These are phyloP conservation scores for Cepaea nemoralis DNA, from an alignment of 1,140 invertebrate genomes.

Conservation along the genomic window DNA sequence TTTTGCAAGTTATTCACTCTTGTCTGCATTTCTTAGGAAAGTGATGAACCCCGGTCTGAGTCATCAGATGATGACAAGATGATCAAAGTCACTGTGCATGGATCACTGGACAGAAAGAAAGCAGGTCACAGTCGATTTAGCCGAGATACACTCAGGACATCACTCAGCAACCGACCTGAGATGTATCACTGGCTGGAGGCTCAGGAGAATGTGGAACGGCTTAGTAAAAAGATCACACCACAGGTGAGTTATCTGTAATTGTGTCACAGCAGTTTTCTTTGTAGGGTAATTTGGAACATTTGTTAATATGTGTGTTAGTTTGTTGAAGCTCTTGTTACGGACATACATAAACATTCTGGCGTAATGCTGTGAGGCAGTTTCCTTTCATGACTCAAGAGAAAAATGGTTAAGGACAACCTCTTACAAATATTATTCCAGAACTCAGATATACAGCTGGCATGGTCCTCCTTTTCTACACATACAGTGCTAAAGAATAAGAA, in stretches of 20 bases:
- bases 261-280: not conserved
- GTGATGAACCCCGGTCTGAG: conserved; percentile 49
- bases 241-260: not conserved
- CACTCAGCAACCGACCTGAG: conserved; percentile 78
- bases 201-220: conserved; percentile 77
- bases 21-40: conserved; percentile 39
- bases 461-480: too few relatives aligned
- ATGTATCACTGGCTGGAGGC: conserved; percentile 85
- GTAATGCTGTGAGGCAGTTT: too few relatives aligned
- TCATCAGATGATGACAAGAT: conserved; percentile 47
- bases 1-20: too few relatives aligned
- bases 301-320: too few relatives aligned
- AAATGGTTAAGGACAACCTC: too few relatives aligned
- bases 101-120: conserved; percentile 51
- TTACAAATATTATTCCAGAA: too few relatives aligned
- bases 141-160: conserved; percentile 82
- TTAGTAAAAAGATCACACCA: conserved; percentile 37
- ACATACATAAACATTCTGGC: too few relatives aligned
- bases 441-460: too few relatives aligned
- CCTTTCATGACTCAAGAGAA: too few relatives aligned
- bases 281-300: too few relatives aligned
- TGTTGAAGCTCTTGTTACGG: too few relatives aligned
- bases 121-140: conserved; percentile 69
- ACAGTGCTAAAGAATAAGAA: too few relatives aligned
- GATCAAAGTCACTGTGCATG: conserved; percentile 49